phyloP scores from a whole-genome alignment of 2,888 invertebrate species.

The Leptothorax acervorum region DNA sequence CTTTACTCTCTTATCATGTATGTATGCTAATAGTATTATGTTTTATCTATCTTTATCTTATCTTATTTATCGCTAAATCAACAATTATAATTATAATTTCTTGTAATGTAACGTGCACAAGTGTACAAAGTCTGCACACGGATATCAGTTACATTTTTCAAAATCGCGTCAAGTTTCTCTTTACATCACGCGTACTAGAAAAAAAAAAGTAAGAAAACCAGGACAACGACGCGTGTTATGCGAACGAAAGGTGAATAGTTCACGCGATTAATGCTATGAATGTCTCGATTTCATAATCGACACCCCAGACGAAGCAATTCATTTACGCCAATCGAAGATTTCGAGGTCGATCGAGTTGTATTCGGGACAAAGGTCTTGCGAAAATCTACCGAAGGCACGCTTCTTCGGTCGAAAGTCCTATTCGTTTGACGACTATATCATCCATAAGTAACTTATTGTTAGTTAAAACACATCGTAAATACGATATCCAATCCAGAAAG shows the following conservation, averaged over 20 bases:
- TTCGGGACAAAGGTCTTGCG: constrained; percentile 9
- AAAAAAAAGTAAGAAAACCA: background rate
- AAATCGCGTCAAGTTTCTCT: background rate
- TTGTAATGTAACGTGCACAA: background rate
- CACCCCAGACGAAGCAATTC: background rate
- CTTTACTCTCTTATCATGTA: background rate
- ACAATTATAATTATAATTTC: background rate
- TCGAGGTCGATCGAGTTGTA: constrained; percentile 26
- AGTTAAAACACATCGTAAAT: background rate
- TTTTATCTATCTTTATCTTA: background rate
- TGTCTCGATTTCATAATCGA: constrained; percentile 43
- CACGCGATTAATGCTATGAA: constrained; percentile 57
- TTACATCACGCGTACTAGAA: background rate
- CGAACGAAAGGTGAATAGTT: constrained; percentile 59
- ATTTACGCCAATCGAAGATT: constrained; percentile 33
- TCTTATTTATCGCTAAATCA: background rate
- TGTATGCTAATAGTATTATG: background rate
- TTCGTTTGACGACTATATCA: background rate
- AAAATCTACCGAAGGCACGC: background rate
- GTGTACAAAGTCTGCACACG: background rate
- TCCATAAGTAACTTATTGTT: background rate
- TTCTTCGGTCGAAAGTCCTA: constrained; percentile 2
- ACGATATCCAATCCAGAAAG: background rate
- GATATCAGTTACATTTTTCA: background rate
- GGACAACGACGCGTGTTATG: background rate